Percentiles rank a stretch among this genome's conserved stretches.
Conservation (phyloP, 1,140 invertebrate genomes). For the Teleogryllus occipitalis region DNA sequence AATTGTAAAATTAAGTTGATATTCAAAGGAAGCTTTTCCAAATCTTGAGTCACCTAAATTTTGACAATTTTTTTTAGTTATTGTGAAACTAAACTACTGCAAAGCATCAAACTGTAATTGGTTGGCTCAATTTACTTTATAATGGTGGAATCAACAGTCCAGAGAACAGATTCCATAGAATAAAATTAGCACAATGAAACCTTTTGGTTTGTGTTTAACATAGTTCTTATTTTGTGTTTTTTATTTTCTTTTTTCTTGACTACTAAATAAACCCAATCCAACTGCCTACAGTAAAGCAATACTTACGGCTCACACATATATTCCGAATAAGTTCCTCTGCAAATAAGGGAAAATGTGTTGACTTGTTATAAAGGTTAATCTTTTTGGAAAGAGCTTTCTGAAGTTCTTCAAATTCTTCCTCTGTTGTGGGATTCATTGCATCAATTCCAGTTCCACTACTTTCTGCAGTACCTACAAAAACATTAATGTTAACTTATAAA, state of each 20-base stretch:
- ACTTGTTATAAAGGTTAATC: slow-evolving; percentile 57
- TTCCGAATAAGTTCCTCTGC: slow-evolving; percentile 70
- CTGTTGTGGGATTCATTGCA: slow-evolving; percentile 56
- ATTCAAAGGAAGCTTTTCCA: no score
- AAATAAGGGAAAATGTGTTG: slow-evolving; percentile 63
- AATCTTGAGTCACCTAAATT: no score
- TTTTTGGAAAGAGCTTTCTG: slow-evolving; percentile 62
- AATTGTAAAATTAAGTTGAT: no score
- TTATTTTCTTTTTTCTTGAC: slow-evolving; percentile 21
- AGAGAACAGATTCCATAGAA: no score
- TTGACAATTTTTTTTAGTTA: no score
- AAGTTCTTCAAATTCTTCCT: slow-evolving; percentile 75
- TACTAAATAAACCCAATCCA: neutral
- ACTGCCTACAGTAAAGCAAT: slow-evolving; percentile 11
- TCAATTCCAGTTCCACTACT: slow-evolving; percentile 45
- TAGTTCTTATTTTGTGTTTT: neutral
- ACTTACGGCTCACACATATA: slow-evolving; percentile 71
- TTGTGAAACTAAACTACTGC: no score
- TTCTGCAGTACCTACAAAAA: slow-evolving; percentile 12
- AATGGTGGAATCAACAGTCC: no score
- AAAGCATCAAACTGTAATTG: no score
- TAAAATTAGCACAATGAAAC: no score
- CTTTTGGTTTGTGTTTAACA: no score
- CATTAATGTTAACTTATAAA: neutral
- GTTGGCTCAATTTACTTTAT: no score